Percentiles rank a stretch among this genome's conserved stretches.
Conservation (phyloP, 2,888 invertebrate species). For the Dicranocentrus wangi region DNA sequence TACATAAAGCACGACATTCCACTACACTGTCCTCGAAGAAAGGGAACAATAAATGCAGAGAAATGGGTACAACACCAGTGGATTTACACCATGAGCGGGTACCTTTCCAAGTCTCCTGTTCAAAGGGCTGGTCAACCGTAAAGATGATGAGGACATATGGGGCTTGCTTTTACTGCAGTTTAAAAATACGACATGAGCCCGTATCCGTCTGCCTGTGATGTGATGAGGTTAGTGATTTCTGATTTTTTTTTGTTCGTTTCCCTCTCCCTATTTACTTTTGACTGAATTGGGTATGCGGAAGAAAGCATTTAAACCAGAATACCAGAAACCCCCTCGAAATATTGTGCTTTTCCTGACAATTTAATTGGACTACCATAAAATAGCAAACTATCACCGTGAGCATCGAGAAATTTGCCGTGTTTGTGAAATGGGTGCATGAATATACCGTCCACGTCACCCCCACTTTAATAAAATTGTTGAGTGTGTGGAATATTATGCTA, state of each 20-base stretch:
- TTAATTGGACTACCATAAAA: no score
- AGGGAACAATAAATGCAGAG: no score
- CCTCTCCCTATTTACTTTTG: neutral
- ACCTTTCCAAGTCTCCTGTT: neutral
- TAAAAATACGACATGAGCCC: neutral
- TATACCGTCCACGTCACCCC: no score
- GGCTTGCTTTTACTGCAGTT: conserved; percentile 1
- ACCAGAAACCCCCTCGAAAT: neutral
- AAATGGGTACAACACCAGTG: neutral
- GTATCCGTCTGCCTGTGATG: neutral
- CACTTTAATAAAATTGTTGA: no score
- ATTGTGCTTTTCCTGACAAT: neutral
- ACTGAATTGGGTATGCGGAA: neutral
- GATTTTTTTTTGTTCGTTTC: conserved; percentile 21
- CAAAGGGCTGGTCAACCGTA: conserved; percentile 23
- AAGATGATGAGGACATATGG: conserved; percentile 29
- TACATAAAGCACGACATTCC: no score
- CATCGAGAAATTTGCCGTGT: no score
- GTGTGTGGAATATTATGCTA: no score
- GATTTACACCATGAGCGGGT: neutral
- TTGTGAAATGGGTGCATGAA: no score
- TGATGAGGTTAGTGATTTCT: conserved; percentile 33
- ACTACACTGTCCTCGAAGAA: no score
- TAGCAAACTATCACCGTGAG: no score
- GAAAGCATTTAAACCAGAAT: neutral